Conservation (phyloP, 2,797 vertebrate genomes). For the Pteropus rufus region DNA sequence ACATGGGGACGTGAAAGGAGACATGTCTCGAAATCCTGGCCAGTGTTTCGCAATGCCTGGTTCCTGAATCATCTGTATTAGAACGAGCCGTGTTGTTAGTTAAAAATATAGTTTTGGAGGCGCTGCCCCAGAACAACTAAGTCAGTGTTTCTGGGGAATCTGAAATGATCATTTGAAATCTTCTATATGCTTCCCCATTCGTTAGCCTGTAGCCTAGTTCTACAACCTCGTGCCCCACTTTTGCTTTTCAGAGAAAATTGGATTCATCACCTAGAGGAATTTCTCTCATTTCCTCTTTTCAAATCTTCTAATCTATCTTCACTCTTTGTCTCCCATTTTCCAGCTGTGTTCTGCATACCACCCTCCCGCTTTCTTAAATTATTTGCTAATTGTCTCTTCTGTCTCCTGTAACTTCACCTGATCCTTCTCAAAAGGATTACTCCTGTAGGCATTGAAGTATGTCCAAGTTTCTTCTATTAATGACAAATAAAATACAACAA, state of each 20-base stretch:
- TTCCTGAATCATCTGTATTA: neutral
- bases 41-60: neutral
- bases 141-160: neutral
- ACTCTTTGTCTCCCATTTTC: neutral
- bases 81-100: neutral
- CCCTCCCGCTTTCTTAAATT: neutral
- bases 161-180: neutral
- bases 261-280: neutral
- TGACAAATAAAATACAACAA: neutral
- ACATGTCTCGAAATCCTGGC: neutral
- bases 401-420: neutral
- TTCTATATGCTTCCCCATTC: neutral
- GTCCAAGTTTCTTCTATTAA: neutral
- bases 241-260: slow-evolving; percentile 1
- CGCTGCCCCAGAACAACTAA: neutral
- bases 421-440: neutral
- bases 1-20: neutral
- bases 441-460: neutral
- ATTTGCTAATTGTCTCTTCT: neutral
- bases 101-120: neutral
- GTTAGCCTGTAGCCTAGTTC: neutral
- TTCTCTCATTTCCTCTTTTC: neutral
- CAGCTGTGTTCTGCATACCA: neutral
- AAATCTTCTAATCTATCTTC: neutral
- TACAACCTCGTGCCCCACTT: neutral